Base-by-base conservation (phyloP, 1,140 invertebrate genomes). In the Oryzaephilus surinamensis region DNA sequence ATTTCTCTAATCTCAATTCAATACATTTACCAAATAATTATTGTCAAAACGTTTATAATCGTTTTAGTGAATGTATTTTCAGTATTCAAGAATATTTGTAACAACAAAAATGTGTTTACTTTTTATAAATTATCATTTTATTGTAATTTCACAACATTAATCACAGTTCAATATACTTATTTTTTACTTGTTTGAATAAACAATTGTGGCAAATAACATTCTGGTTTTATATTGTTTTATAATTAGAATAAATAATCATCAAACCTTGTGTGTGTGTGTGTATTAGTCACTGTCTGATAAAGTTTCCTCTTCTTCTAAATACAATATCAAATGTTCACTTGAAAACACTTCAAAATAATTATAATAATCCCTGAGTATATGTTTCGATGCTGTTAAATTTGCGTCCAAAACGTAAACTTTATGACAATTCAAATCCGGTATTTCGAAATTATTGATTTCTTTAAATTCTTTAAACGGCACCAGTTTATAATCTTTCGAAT, bases 341-440 rank as follows among this genome's bases (percentile, higher is more conserved):
- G 30, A 31, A 31, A 17, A 32, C 11, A 60, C 46, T 50, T 60
- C 58, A 36, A 51, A 58, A 32, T 46, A 41, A 52, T 57, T 56
- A 38, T 45, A 46, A 29, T 49, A 54, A 52, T 61, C 59, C 50
- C 56, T 55, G 48, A 61, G 56, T 44, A 31, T 45, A 24, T 39
- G 41, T 47, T 58, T 57, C 32, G 56, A 48, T 37, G 34, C 30
- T 13, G 51, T 43, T 15, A 41, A 48, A 21, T 54, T 45, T 18
- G 47, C 49, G 27, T 58, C 50, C 43, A 61, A 45, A 27, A 59
- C 50, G 32, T 52, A 52, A 11, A 58, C 55, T 16, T 50, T 45
- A 18, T 49, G 51, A 34, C 51, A 50, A 38, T 52, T 34, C n/a
- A 52, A 38, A n/a, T 39, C 40, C 16, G 58, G 58, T 39, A 57